Base-by-base conservation (phyloP, 1,140 invertebrate species). In the Drosophila ficusphila region DNA sequence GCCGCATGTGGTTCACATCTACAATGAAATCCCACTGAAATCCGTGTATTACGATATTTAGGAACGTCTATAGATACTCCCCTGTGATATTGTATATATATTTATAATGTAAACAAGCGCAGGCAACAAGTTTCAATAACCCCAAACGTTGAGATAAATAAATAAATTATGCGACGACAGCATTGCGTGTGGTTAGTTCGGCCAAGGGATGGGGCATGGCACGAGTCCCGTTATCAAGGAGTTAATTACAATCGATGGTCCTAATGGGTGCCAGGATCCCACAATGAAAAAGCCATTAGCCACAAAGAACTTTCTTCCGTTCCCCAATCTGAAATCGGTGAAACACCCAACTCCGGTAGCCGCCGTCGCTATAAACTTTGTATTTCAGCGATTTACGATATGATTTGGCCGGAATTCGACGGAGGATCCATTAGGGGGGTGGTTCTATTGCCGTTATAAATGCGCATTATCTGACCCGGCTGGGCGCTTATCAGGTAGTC, bases 121-220 rank as follows among this genome's bases (percentile, higher is more conserved):
- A 44, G 41, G 60, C 79, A 83, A 83, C 79, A 83, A 85, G 79
- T 85, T 85, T 85, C 79, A 85, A 86, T 79, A 86, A 79, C 76
- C 71, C 74, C 61, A 19, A 57, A 42, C 16, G 60, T 60, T 41
- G 27, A 79, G 67, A 65, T 41, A 53, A 60, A 57, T 62, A 73
- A 77, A 54, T 58, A 60, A 72, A 47, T 36, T 61, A 21, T 64
- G 39, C 60, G 29, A 36, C 25, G 51, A 47, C 41, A 67, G 58
- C 69, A 76, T 83, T 62, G 64, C 60, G 74, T 76, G 56, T 57
- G 65, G 64, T 46, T 64, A 61, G 60, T 85, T 75, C 58, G 54
- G 39, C 44, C 44, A 71, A 67, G n/a, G 31, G 42, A 54, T 62
- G 31, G 36, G 52, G 47, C 57, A 46, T 73, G 48, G 11, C 47